A percentile compares a stretch with the other conserved stretches of the same genome.
These are phyloP conservation scores for Philhelius pedissequus DNA, from an alignment of 2,888 invertebrate species.

Conservation along the genomic window DNA sequence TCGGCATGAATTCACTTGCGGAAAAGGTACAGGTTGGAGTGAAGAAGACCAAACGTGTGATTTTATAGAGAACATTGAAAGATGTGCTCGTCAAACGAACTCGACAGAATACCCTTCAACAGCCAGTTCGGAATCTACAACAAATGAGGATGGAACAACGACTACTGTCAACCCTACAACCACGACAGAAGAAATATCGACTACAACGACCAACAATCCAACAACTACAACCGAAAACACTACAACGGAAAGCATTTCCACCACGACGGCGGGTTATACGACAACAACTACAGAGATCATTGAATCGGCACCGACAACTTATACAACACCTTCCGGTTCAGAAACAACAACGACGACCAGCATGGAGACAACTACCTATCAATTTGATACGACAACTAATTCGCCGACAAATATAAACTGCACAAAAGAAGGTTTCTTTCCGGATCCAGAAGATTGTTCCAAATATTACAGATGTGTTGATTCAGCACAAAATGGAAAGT, in stretches of 20 bases:
- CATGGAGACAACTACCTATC: conserved; percentile 54
- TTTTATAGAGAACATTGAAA: conserved; percentile 77
- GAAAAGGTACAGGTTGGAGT: conserved; percentile 86
- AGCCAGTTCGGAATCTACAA: conserved; percentile 23
- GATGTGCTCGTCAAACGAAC: conserved; percentile 73
- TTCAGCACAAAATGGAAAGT: conserved; percentile 76
- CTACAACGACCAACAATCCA: conserved; percentile 11
- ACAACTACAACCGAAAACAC: conserved; percentile 23
- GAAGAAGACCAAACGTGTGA: conserved; percentile 83
- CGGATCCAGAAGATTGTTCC: conserved; percentile 80
- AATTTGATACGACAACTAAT: conserved; percentile 33
- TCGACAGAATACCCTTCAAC: conserved; percentile 63
- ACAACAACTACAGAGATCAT: conserved; percentile 69
- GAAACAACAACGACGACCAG: conserved; percentile 65
- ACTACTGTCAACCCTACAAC: conserved; percentile 68
- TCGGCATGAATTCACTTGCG: conserved; percentile 83
- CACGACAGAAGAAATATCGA: conserved; percentile 23
- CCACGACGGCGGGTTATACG: conserved; percentile 52
- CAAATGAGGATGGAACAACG: conserved; percentile 41
- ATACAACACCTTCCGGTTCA: conserved; percentile 65
- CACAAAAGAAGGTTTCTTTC: conserved; percentile 78
- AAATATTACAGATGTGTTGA: conserved; percentile 82
- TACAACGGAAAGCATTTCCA: conserved; percentile 6
- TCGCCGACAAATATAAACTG: conserved; percentile 73
- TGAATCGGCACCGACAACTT: neutral